These are phyloP conservation scores for Hippocampus mohnikei DNA, from an alignment of 2,113 vertebrate species.

Conservation along the genomic window DNA sequence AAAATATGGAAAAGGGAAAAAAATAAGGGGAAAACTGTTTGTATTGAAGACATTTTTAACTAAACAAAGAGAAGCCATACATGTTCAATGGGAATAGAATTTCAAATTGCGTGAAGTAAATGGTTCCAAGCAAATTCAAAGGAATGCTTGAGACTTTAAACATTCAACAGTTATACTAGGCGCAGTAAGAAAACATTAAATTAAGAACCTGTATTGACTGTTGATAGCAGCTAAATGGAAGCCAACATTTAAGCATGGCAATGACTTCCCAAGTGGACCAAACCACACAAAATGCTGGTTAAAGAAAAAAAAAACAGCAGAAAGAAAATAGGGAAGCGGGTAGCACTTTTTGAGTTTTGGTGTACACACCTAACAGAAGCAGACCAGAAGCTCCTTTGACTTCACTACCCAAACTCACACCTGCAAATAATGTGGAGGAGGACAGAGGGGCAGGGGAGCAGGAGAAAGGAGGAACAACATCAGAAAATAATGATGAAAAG, in stretches of 20 bases:
- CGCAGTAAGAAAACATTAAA: not conserved
- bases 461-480: conserved; percentile 64
- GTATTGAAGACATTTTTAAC: conserved; percentile 29
- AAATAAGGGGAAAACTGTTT: conserved; percentile 21
- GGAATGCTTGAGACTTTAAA: not conserved
- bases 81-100: not conserved
- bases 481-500: conserved; percentile 62
- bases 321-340: conserved; percentile 37
- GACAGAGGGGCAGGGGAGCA: conserved; percentile 69
- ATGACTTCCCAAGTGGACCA: not conserved
- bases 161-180: not conserved
- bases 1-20: conserved; percentile 3
- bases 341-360: conserved; percentile 71
- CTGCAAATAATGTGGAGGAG: conserved; percentile 93
- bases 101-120: not conserved
- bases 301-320: conserved; percentile 20
- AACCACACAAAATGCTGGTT: not conserved
- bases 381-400: conserved; percentile 98
- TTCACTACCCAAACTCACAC: conserved; percentile 99
- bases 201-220: conserved; percentile 18
- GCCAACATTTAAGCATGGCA: not conserved
- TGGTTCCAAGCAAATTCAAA: not conserved
- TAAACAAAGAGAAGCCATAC: not conserved
- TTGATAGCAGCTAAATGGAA: conserved; percentile 1
- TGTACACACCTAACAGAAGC: conserved; percentile 99